phyloP scores from a whole-genome alignment of 2,797 vertebrate genomes.

The Bradypodion ventrale region DNA sequence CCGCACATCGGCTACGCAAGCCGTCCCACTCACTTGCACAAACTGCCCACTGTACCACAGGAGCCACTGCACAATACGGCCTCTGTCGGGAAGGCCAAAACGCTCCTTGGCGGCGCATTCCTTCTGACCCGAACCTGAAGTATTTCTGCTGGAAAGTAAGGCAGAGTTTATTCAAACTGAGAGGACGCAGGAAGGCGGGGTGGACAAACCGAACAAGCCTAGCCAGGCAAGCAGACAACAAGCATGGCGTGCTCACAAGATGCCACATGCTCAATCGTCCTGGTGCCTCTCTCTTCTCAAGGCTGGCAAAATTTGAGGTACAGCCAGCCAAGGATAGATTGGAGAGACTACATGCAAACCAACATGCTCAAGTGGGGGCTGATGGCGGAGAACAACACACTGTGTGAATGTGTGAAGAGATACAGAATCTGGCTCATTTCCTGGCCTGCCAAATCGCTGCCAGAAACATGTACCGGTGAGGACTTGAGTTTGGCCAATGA shows the following conservation, averaged over 20 bases:
- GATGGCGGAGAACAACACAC: too few species aligned
- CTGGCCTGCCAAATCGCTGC: too few species aligned
- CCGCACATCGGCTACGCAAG: slow-evolving; percentile 32
- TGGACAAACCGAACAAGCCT: too few species aligned
- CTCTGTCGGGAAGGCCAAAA: slow-evolving; percentile 48
- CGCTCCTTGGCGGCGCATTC: slow-evolving; percentile 30
- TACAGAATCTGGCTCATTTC: too few species aligned
- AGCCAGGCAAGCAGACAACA: background rate
- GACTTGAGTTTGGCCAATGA: too few species aligned
- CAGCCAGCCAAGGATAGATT: background rate
- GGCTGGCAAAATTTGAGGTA: background rate
- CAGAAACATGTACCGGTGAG: too few species aligned
- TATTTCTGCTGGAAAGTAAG: slow-evolving; percentile 33
- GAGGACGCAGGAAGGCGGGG: background rate
- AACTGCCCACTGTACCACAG: slow-evolving; percentile 55
- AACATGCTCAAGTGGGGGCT: too few species aligned
- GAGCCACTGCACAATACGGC: slow-evolving; percentile 18
- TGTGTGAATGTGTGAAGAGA: too few species aligned
- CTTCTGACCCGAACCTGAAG: slow-evolving; percentile 26
- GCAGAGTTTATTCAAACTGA: slow-evolving; percentile 16
- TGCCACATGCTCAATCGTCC: background rate
- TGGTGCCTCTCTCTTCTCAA: background rate
- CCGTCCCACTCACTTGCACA: slow-evolving; percentile 58
- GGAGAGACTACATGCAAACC: too few species aligned
- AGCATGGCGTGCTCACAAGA: too few species aligned